A percentile compares a stretch with the other conserved stretches of the same genome.
phyloP scores from a whole-genome alignment of 2,113 vertebrate genomes.

The Octodon degus region DNA sequence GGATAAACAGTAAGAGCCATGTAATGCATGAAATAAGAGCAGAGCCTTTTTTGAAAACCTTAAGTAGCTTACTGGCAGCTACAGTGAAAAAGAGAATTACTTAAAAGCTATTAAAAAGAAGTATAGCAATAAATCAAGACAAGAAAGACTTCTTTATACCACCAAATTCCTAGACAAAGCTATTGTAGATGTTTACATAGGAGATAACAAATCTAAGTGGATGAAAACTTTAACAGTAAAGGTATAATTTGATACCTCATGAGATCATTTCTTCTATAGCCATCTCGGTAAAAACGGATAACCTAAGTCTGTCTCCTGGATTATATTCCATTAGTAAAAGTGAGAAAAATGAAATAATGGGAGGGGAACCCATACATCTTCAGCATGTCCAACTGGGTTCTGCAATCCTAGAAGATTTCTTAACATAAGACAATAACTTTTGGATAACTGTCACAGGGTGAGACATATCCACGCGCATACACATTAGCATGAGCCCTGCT shows the following conservation, averaged over 20 bases:
- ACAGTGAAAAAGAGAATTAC: slow-evolving; percentile 43
- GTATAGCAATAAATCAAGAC: background rate
- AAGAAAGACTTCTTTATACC: slow-evolving; percentile 16
- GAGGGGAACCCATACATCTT: background rate
- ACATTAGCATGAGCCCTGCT: background rate
- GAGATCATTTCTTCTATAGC: background rate
- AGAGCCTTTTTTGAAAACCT: slow-evolving; percentile 3
- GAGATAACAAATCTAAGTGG: background rate
- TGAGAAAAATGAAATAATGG: background rate
- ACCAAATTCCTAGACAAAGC: slow-evolving; percentile 8
- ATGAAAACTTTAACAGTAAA: background rate
- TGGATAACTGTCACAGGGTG: background rate
- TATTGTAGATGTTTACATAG: background rate
- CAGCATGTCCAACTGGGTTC: background rate
- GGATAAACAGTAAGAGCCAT: background rate
- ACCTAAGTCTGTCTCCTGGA: background rate
- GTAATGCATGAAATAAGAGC: slow-evolving; percentile 32
- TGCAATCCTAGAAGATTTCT: background rate
- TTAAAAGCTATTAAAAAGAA: slow-evolving; percentile 59
- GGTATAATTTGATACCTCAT: background rate
- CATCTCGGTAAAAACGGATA: background rate
- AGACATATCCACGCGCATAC: background rate
- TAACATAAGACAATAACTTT: background rate
- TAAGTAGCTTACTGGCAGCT: slow-evolving; percentile 65
- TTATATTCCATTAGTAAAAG: background rate